phyloP scores from a whole-genome alignment of 2,797 vertebrate species.

The Botia kubotai region DNA sequence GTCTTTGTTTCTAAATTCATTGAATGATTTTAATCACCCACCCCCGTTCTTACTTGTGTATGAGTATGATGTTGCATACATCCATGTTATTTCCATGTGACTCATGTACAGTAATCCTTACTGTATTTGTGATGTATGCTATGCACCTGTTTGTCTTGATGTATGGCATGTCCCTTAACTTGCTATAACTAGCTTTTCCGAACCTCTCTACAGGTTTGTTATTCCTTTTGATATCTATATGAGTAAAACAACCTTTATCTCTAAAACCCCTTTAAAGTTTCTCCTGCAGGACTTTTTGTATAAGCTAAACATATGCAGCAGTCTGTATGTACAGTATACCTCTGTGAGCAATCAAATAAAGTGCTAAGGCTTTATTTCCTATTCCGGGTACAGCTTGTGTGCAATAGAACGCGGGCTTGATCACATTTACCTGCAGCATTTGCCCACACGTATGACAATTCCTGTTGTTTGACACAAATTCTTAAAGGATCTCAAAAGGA shows the following conservation, averaged over 20 bases:
- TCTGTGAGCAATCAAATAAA: constrained; percentile 22
- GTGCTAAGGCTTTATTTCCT: constrained; percentile 6
- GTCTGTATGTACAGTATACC: constrained; percentile 10
- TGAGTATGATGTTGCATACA: constrained; percentile 29
- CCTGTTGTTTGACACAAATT: not conserved
- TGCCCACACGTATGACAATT: not conserved
- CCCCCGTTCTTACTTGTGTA: constrained; percentile 16
- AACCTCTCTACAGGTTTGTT: constrained; percentile 22
- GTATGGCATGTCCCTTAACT: constrained; percentile 50
- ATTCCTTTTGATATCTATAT: constrained; percentile 1
- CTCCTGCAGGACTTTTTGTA: constrained; percentile 35
- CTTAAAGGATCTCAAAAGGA: not conserved
- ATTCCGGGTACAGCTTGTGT: constrained; percentile 14
- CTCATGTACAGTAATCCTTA: constrained; percentile 59
- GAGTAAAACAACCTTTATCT: not conserved
- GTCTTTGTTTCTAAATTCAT: constrained; percentile 18
- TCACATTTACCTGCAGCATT: not conserved
- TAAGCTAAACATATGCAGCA: constrained; percentile 41
- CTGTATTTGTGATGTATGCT: constrained; percentile 37
- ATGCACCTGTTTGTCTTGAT: constrained; percentile 51
- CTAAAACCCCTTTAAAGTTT: constrained; percentile 52
- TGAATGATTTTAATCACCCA: not conserved
- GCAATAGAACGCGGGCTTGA: constrained; percentile 32
- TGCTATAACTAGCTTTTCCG: constrained; percentile 28
- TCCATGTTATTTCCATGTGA: constrained; percentile 36